Percentiles rank a stretch among this genome's conserved stretches.
Conservation (phyloP, 2,797 vertebrate genomes). For the Enteromius fasciolatus region DNA sequence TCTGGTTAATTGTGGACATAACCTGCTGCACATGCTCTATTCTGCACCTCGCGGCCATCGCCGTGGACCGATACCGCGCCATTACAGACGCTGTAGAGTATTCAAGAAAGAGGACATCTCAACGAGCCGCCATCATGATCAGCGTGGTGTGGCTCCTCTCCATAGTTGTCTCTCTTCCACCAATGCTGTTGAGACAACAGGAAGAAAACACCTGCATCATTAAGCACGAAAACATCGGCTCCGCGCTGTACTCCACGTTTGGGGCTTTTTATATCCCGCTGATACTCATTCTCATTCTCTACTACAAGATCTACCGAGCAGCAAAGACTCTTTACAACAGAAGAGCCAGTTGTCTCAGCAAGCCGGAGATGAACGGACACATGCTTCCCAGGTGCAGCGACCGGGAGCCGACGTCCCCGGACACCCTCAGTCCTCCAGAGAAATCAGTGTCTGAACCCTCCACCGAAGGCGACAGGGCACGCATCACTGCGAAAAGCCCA, state of each 20-base stretch:
- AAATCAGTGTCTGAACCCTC: constrained; percentile 91
- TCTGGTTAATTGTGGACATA: constrained; percentile 94
- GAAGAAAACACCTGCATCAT: constrained; percentile 89
- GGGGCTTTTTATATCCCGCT: constrained; percentile 97
- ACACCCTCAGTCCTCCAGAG: constrained; percentile 81
- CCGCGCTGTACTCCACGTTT: constrained; percentile 92
- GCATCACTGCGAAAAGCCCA: constrained; percentile 74
- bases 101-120: constrained; percentile 89
- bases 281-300: constrained; percentile 93
- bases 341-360: constrained; percentile 86
- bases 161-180: constrained; percentile 92
- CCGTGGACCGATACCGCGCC: constrained; percentile 92
- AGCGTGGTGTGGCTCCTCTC: constrained; percentile 93
- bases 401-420: constrained; percentile 77
- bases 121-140: constrained; percentile 89
- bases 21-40: constrained; percentile 97
- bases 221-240: constrained; percentile 90
- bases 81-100: constrained; percentile 98
- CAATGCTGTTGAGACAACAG: constrained; percentile 90
- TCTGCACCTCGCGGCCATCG: constrained; percentile 93
- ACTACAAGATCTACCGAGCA: constrained; percentile 97
- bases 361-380: constrained; percentile 87
- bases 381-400: constrained; percentile 82
- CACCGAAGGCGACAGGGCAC: constrained; percentile 84
- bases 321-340: constrained; percentile 94